A percentile compares a stretch with the other conserved stretches of the same genome.
Evolutionary conservation across 2,888 invertebrate species (phyloP).

Genomic region (Orthonychiurus folsomi): DNA sequence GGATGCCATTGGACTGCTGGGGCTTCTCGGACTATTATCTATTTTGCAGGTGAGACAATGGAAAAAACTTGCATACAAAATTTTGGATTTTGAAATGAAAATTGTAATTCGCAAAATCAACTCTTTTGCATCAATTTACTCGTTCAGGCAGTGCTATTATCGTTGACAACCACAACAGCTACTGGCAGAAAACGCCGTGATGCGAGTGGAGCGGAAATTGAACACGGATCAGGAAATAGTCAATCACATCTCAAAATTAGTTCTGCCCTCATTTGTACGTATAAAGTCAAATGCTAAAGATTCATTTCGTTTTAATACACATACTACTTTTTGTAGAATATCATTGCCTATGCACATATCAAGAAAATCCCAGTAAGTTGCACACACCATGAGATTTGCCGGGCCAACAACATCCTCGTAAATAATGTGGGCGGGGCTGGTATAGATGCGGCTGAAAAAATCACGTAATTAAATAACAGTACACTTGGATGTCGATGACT

Average conservation of each 20-base stretch:
- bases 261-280: conserved; percentile 7
- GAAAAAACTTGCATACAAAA: no score
- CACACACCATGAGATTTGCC: conserved; percentile 5
- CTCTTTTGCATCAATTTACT: no score
- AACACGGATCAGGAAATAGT: background rate
- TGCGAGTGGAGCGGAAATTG: background rate
- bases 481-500: no score
- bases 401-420: conserved; percentile 5
- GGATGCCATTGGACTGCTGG: conserved; percentile 29
- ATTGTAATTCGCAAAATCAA: no score
- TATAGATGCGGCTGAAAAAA: background rate
- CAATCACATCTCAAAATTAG: background rate
- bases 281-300: background rate
- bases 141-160: conserved; percentile 22
- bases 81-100: conserved; percentile 17
- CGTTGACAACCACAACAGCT: conserved; percentile 27
- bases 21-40: conserved; percentile 23
- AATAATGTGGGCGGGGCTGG: conserved; percentile 7
- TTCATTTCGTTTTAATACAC: background rate
- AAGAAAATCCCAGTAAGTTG: conserved; percentile 3
- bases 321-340: conserved; percentile 4
- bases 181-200: conserved; percentile 3
- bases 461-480: no score
- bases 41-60: conserved; percentile 7
- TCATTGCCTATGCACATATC: background rate